These are phyloP conservation scores for Rhopalosiphum maidis DNA, from an alignment of 1,140 invertebrate species.

Conservation along the genomic window DNA sequence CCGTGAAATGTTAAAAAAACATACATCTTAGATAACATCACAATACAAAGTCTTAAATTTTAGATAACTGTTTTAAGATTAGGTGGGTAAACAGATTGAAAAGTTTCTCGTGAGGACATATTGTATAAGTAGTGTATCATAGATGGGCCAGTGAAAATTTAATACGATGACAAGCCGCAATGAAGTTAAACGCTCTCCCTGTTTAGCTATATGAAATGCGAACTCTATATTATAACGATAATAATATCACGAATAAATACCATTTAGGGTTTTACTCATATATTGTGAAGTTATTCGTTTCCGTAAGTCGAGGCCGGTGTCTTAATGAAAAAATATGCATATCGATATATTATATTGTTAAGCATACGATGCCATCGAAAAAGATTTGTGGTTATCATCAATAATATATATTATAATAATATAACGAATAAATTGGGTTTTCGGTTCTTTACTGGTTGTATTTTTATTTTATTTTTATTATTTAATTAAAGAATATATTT, in stretches of 20 bases:
- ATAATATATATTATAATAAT: neutral
- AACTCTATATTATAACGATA: neutral
- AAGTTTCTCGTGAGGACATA: neutral
- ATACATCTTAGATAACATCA: no score
- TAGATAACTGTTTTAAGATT: no score
- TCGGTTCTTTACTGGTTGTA: neutral
- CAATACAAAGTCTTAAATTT: neutral
- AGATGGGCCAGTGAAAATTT: neutral
- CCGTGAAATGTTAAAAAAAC: neutral
- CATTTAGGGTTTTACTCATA: neutral
- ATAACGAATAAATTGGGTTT: neutral
- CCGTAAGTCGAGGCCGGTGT: neutral
- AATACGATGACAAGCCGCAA: neutral
- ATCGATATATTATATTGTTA: neutral
- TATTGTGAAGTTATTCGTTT: neutral
- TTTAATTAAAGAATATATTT: neutral
- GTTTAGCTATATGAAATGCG: neutral
- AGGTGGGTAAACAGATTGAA: neutral
- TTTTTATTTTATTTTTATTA: neutral
- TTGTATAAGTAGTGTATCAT: neutral
- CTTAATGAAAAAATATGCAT: neutral
- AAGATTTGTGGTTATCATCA: neutral
- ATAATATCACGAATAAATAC: neutral
- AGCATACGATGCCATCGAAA: neutral
- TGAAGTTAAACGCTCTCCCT: neutral